These are phyloP conservation scores for Hypomecis atomaria DNA, from an alignment of 2,888 invertebrate species.

Conservation along the genomic window DNA sequence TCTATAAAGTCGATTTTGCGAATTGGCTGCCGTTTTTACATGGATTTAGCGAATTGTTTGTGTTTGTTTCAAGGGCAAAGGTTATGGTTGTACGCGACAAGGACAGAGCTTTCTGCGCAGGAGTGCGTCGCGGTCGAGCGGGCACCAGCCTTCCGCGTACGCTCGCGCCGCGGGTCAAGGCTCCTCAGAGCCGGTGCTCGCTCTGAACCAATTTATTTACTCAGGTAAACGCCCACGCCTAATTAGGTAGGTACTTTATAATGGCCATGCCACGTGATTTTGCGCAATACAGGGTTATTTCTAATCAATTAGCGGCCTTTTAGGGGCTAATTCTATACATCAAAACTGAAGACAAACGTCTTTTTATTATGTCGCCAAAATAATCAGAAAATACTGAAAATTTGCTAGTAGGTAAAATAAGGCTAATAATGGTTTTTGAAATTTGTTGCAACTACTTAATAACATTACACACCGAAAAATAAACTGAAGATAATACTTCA, in stretches of 20 bases:
- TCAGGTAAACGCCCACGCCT: slow-evolving; percentile 44
- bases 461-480: no score
- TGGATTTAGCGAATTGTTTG: slow-evolving; percentile 23
- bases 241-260: slow-evolving; percentile 49
- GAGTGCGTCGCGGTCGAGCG: slow-evolving; percentile 71
- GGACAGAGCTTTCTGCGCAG: slow-evolving; percentile 83
- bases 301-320: no score
- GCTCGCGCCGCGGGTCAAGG: slow-evolving; percentile 68
- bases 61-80: slow-evolving; percentile 68
- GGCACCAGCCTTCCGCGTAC: slow-evolving; percentile 76
- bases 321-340: no score
- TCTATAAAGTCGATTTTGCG: no score
- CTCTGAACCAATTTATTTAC: slow-evolving; percentile 58
- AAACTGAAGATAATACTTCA: no score
- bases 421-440: no score
- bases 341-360: no score
- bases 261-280: slow-evolving; percentile 17
- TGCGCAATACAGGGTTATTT: no score
- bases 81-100: slow-evolving; percentile 65
- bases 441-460: no score
- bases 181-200: slow-evolving; percentile 50
- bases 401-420: no score
- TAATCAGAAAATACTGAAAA: no score
- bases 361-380: no score
- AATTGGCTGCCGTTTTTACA: neutral